Conservation (phyloP, 2,888 invertebrate species). For the Nyleta sp. region DNA sequence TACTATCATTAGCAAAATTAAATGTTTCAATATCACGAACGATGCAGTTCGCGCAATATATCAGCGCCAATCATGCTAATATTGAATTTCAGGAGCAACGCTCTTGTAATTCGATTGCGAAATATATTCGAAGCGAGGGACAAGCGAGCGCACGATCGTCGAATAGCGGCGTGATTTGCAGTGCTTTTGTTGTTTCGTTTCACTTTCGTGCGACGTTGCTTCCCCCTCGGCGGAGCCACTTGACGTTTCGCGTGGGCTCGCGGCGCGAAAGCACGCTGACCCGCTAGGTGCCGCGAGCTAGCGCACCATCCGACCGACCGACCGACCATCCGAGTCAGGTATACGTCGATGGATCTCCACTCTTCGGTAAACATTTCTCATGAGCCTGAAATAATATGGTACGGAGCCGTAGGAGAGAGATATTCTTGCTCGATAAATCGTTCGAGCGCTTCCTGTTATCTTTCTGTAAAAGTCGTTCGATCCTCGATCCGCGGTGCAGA, state of each 20-base stretch:
- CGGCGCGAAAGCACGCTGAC: slow-evolving; percentile 52
- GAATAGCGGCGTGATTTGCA: slow-evolving; percentile 24
- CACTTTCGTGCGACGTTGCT: slow-evolving; percentile 46
- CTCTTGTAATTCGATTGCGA: slow-evolving; percentile 39
- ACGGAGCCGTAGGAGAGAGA: slow-evolving; percentile 57
- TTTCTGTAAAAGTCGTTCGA: slow-evolving; percentile 68
- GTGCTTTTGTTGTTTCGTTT: slow-evolving; percentile 49
- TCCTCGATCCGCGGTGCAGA: slow-evolving; percentile 63
- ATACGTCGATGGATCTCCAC: slow-evolving; percentile 57
- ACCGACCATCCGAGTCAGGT: slow-evolving; percentile 35
- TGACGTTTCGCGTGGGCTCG: slow-evolving; percentile 60
- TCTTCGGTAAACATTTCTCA: slow-evolving; percentile 68
- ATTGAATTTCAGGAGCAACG: slow-evolving; percentile 50
- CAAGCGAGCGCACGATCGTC: slow-evolving; percentile 1
- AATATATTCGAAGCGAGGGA: slow-evolving; percentile 10
- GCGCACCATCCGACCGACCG: slow-evolving; percentile 30
- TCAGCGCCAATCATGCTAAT: slow-evolving; percentile 15
- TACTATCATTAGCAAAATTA: slow-evolving; percentile 32
- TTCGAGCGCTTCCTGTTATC: slow-evolving; percentile 68
- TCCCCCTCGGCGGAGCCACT: slow-evolving; percentile 23
- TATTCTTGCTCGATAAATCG: slow-evolving; percentile 67
- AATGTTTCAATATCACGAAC: slow-evolving; percentile 24
- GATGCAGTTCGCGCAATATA: neutral
- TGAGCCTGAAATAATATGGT: slow-evolving; percentile 68
- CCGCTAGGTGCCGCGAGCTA: slow-evolving; percentile 36